Evolutionary conservation across 2,888 invertebrate species (phyloP).

Genomic region (Orthosia incerta): DNA sequence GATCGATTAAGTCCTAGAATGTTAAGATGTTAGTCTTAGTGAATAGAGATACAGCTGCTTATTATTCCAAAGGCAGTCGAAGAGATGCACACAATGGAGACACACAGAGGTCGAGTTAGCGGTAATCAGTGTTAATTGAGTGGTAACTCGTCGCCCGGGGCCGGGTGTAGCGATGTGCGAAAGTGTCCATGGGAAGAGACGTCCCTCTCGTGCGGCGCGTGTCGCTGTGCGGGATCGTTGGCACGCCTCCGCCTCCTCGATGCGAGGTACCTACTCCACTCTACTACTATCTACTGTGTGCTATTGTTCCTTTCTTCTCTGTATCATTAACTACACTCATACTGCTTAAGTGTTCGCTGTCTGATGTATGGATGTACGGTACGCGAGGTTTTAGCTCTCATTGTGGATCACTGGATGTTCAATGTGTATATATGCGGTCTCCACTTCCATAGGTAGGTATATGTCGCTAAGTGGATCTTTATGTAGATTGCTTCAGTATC

Average conservation of each 20-base stretch:
- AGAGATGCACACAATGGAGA: slow-evolving; percentile 67
- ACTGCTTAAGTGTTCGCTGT: slow-evolving; percentile 60
- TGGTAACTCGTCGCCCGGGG: slow-evolving; percentile 74
- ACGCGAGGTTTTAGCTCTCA: slow-evolving; percentile 40
- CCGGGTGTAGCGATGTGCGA: slow-evolving; percentile 73
- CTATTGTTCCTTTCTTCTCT: slow-evolving; percentile 64
- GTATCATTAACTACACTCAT: slow-evolving; percentile 58
- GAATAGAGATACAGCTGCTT: slow-evolving; percentile 67
- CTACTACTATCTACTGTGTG: slow-evolving; percentile 60
- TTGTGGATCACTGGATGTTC: slow-evolving; percentile 63
- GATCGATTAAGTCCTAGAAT: slow-evolving; percentile 63
- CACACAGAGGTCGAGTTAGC: slow-evolving; percentile 78
- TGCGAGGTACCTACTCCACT: slow-evolving; percentile 74
- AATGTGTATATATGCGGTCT: slow-evolving; percentile 40
- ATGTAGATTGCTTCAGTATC: slow-evolving; percentile 49
- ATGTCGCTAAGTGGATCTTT: slow-evolving; percentile 45
- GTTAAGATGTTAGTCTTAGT: slow-evolving; percentile 64
- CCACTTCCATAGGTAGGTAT: slow-evolving; percentile 28
- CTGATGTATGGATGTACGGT: slow-evolving; percentile 45
- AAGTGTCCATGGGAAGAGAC: slow-evolving; percentile 80
- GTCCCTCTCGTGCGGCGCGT: slow-evolving; percentile 78
- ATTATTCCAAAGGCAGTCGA: slow-evolving; percentile 69
- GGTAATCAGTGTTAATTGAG: slow-evolving; percentile 82
- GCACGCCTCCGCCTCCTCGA: slow-evolving; percentile 74
- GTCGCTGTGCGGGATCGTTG: slow-evolving; percentile 78